Conservation (phyloP, 1,140 invertebrate species). For the Riptortus pedestris region DNA sequence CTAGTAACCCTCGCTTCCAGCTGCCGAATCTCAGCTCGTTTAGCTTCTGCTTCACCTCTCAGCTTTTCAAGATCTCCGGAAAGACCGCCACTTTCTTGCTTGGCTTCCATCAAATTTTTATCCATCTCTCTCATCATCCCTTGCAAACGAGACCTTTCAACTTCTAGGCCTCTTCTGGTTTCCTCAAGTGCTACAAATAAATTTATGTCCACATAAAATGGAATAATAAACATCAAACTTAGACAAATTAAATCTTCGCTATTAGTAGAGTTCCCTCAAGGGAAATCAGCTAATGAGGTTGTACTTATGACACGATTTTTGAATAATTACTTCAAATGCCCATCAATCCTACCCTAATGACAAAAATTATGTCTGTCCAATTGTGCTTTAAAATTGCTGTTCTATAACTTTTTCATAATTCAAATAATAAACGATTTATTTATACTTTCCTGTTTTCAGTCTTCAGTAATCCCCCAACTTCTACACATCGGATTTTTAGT, state of each 20-base stretch:
- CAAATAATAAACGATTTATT: no score
- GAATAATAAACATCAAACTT: neutral
- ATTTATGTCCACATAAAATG: neutral
- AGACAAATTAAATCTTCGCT: neutral
- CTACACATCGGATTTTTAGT: no score
- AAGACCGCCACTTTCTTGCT: slow-evolving; percentile 50
- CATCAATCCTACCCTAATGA: no score
- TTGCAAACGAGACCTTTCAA: slow-evolving; percentile 56
- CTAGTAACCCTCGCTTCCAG: slow-evolving; percentile 63
- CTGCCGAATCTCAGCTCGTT: slow-evolving; percentile 66
- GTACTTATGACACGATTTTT: no score
- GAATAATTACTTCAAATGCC: no score
- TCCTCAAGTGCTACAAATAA: slow-evolving; percentile 57
- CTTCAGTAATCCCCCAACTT: no score
- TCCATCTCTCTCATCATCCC: slow-evolving; percentile 62
- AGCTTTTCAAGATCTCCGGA: slow-evolving; percentile 60
- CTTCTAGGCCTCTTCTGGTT: slow-evolving; percentile 55
- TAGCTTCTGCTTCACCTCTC: slow-evolving; percentile 53
- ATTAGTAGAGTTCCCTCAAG: no score
- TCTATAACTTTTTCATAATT: no score
- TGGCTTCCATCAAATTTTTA: slow-evolving; percentile 55
- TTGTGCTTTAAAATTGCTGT: no score
- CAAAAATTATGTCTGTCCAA: no score
- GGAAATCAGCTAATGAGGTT: no score
- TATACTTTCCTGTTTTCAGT: no score